Percentiles rank a stretch among this genome's conserved stretches.
phyloP scores from a whole-genome alignment of 2,797 vertebrate genomes.

The Acanthis flammea region DNA sequence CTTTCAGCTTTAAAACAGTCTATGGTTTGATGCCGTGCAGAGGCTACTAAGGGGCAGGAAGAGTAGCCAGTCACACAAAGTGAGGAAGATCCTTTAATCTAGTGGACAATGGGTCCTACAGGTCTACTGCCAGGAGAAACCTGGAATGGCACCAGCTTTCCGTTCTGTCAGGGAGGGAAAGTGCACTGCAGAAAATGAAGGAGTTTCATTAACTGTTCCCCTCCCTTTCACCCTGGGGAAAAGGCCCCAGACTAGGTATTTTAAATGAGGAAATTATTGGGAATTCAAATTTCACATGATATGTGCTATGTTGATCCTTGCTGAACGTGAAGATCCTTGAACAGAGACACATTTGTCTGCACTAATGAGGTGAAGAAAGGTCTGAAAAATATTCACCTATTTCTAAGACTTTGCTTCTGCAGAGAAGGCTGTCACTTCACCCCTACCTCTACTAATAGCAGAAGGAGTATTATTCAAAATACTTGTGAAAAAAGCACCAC shows the following conservation, averaged over 20 bases:
- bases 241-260: neutral
- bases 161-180: neutral
- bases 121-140: neutral
- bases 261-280: neutral
- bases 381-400: neutral
- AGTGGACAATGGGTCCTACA: neutral
- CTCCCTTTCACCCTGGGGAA: neutral
- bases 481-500: neutral
- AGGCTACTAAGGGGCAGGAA: neutral
- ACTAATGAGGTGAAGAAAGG: accelerated
- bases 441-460: neutral
- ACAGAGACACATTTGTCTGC: neutral
- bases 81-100: neutral
- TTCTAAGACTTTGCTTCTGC: neutral
- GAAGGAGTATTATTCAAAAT: neutral
- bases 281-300: neutral
- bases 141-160: neutral
- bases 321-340: neutral
- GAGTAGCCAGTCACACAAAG: neutral
- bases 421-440: neutral
- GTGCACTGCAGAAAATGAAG: neutral
- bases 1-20: neutral
- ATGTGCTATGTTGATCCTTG: neutral
- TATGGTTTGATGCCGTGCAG: neutral
- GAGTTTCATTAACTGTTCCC: neutral